Percentiles rank a stretch among this genome's conserved stretches.
phyloP scores from a whole-genome alignment of 2,797 vertebrate species.

The Crypturellus tataupa region DNA sequence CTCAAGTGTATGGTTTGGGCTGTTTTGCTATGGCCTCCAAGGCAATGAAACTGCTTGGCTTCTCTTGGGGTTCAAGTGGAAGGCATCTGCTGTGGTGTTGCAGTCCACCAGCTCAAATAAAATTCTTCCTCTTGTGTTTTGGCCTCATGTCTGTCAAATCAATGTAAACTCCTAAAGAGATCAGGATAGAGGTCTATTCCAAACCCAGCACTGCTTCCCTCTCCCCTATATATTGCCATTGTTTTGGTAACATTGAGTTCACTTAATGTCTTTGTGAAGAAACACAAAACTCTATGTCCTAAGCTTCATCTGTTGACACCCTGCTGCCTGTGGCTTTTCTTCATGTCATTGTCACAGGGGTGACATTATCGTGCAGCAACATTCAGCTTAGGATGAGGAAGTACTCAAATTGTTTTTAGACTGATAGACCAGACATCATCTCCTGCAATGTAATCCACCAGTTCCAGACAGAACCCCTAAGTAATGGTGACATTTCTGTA shows the following conservation, averaged over 20 bases:
- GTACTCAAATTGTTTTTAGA: neutral
- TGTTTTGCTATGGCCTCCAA: accelerated
- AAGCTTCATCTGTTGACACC: neutral
- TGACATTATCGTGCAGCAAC: conserved; percentile 15
- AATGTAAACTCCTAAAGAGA: neutral
- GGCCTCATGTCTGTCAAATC: neutral
- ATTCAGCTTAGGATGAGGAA: conserved; percentile 26
- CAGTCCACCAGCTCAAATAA: neutral
- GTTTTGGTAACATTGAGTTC: neutral
- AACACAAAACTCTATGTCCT: neutral
- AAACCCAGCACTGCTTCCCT: neutral
- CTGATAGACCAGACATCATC: neutral
- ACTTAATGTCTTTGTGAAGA: neutral
- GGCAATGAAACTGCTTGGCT: neutral
- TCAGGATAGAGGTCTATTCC: neutral
- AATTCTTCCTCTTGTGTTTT: neutral
- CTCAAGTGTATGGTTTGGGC: accelerated
- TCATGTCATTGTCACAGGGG: neutral
- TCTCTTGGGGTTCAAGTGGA: neutral
- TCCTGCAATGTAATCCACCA: neutral
- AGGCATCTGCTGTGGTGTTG: accelerated
- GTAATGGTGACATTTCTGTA: accelerated
- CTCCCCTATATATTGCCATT: neutral
- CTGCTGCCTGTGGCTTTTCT: neutral
- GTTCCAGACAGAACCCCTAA: neutral